Percentiles rank a stretch among this genome's conserved stretches.
Evolutionary conservation across 2,888 invertebrate genomes (phyloP).

Genomic region (Tubulanus polymorphus): DNA sequence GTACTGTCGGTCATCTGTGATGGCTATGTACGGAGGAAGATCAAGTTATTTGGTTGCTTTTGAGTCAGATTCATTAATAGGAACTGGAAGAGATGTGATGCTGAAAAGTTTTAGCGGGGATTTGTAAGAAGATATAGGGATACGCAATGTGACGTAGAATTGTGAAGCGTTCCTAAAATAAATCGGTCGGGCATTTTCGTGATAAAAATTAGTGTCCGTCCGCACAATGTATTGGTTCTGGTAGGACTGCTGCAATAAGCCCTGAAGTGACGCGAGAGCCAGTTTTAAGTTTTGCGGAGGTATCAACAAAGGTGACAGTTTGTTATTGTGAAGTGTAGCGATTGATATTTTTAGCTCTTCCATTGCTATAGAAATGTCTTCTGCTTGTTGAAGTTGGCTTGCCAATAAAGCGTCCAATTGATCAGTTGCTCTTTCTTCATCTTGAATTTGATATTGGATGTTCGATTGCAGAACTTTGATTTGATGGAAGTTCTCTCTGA

Average conservation of each 20-base stretch:
- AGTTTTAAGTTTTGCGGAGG: background rate
- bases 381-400: background rate
- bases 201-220: background rate
- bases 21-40: background rate
- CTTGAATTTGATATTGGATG: background rate
- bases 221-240: background rate
- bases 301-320: background rate
- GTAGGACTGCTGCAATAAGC: background rate
- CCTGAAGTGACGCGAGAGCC: background rate
- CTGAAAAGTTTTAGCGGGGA: background rate
- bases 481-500: background rate
- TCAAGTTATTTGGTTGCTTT: background rate
- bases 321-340: background rate
- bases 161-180: background rate
- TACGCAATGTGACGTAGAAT: background rate
- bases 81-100: background rate
- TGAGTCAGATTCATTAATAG: background rate
- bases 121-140: background rate
- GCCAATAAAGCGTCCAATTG: background rate
- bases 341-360: background rate
- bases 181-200: background rate
- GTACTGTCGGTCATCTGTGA: background rate
- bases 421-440: background rate
- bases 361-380: background rate
- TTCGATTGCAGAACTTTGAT: background rate